These are phyloP conservation scores for Myotis planiceps DNA, from an alignment of 2,797 vertebrate species.

Conservation along the genomic window DNA sequence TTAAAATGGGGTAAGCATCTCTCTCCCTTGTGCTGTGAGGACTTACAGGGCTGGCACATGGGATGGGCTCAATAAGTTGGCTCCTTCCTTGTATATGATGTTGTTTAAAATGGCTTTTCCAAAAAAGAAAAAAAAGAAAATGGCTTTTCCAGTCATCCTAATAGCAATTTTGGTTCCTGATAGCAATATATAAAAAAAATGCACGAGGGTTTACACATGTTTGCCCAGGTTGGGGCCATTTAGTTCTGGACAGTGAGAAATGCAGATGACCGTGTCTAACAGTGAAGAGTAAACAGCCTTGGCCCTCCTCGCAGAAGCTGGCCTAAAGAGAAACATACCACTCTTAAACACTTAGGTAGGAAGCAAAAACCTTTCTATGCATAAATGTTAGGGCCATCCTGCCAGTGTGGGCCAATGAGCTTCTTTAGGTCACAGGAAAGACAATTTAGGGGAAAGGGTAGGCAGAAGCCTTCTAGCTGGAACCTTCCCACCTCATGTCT, in stretches of 20 bases:
- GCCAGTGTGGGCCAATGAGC: background rate
- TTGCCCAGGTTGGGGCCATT: background rate
- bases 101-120: no score
- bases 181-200: background rate
- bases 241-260: background rate
- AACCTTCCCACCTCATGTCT: background rate
- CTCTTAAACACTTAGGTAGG: background rate
- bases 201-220: rapidly evolving
- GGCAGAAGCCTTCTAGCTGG: background rate
- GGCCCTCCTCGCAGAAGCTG: background rate
- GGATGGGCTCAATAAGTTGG: background rate
- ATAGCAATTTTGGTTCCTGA: background rate
- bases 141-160: background rate
- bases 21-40: background rate
- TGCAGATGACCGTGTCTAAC: background rate
- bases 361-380: conserved; percentile 1
- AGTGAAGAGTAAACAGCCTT: background rate
- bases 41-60: background rate
- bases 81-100: background rate
- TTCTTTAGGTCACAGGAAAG: background rate
- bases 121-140: background rate
- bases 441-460: background rate
- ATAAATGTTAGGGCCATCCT: background rate
- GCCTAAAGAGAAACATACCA: conserved; percentile 11
- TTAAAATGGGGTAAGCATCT: background rate